Percentiles rank a stretch among this genome's conserved stretches.
These are phyloP conservation scores for Acanthoscelides obtectus DNA, from an alignment of 2,888 invertebrate species.

Conservation along the genomic window DNA sequence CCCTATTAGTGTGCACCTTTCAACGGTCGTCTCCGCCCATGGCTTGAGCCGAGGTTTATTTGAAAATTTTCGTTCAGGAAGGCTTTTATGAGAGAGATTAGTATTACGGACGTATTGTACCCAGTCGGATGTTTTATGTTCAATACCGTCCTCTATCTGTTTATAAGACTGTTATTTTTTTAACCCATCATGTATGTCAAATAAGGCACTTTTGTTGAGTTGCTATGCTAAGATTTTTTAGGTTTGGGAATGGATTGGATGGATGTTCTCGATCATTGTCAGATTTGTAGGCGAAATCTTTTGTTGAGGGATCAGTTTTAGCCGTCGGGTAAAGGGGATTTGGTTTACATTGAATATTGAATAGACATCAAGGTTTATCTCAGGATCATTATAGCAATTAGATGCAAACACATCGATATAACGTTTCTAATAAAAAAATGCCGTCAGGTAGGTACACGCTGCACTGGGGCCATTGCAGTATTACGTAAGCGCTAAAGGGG, in stretches of 20 bases:
- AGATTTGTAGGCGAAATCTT: background rate
- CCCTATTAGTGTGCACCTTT: background rate
- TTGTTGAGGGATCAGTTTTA: background rate
- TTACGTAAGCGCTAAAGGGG: no score
- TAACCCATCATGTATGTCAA: background rate
- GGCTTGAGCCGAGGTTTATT: slow-evolving; percentile 22
- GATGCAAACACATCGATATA: no score
- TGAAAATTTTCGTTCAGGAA: slow-evolving; percentile 23
- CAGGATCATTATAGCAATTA: no score
- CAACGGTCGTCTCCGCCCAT: background rate
- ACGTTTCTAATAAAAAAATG: no score
- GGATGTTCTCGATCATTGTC: background rate
- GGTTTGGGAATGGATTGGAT: background rate
- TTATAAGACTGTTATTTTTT: background rate
- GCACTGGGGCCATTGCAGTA: no score
- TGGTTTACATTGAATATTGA: background rate
- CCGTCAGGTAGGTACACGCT: no score
- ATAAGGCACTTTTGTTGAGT: background rate
- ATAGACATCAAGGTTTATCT: no score
- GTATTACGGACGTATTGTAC: slow-evolving; percentile 6
- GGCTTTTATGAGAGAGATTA: slow-evolving; percentile 19
- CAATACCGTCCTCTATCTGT: background rate
- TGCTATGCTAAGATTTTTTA: background rate
- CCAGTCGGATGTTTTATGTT: background rate
- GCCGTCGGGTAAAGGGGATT: background rate